phyloP scores from a whole-genome alignment of 2,797 vertebrate genomes.

The Pseudopleuronectes americanus region DNA sequence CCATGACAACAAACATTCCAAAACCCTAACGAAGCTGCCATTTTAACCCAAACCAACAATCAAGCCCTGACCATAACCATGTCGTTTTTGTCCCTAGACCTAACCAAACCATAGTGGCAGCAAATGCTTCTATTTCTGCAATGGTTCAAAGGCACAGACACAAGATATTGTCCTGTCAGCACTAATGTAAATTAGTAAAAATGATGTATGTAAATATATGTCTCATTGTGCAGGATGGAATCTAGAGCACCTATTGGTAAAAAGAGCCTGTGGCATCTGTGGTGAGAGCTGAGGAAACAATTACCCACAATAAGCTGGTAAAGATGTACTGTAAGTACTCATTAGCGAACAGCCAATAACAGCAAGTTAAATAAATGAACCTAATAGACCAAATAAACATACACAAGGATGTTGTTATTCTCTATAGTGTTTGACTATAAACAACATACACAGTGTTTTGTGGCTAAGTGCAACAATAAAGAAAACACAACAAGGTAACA shows the following conservation, averaged over 20 bases:
- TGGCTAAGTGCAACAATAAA: neutral
- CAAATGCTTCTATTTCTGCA: neutral
- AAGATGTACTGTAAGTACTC: neutral
- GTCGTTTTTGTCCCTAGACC: neutral
- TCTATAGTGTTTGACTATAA: too few species aligned
- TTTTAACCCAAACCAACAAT: neutral
- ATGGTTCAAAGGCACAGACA: neutral
- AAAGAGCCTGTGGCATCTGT: neutral
- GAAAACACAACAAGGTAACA: neutral
- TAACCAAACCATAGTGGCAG: neutral
- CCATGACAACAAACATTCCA: constrained; percentile 1
- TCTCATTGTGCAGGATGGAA: neutral
- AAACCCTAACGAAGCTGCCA: neutral
- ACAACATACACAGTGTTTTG: neutral
- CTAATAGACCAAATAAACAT: too few species aligned
- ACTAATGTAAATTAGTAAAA: neutral
- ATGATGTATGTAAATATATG: neutral
- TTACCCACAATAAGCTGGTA: too few species aligned
- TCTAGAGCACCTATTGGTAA: neutral
- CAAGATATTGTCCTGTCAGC: neutral
- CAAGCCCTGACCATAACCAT: neutral
- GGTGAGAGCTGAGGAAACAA: neutral
- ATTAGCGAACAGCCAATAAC: too few species aligned
- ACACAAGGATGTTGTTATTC: too few species aligned
- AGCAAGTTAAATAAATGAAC: too few species aligned